Evolutionary conservation across 2,113 vertebrate genomes (phyloP).

Genomic region (Promerops cafer): DNA sequence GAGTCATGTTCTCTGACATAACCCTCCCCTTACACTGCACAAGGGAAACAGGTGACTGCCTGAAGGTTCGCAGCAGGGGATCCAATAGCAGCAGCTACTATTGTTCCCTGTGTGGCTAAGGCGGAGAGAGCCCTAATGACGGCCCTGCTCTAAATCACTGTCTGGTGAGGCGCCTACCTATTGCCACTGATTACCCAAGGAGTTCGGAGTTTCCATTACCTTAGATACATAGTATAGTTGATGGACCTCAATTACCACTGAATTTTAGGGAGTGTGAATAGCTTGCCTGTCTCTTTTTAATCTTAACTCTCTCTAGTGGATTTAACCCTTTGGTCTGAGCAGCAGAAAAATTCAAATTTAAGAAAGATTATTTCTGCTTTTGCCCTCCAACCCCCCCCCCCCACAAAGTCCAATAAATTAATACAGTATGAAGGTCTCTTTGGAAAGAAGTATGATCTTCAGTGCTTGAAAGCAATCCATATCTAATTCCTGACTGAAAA

Average conservation of each 20-base stretch:
- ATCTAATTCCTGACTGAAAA: neutral
- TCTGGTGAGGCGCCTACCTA: neutral
- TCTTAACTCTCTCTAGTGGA: neutral
- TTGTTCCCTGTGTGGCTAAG: neutral
- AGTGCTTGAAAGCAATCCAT: neutral
- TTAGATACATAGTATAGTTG: neutral
- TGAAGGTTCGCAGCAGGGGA: neutral
- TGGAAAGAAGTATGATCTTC: neutral
- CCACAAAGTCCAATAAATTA: neutral
- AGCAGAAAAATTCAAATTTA: neutral
- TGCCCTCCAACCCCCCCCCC: rapidly evolving
- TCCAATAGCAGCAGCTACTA: neutral
- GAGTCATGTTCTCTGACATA: neutral
- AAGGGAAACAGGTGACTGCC: neutral
- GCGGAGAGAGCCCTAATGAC: neutral
- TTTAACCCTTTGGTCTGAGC: neutral
- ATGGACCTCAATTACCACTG: neutral
- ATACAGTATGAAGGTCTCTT: neutral
- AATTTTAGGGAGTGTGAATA: neutral
- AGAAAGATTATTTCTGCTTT: neutral
- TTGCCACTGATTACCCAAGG: neutral
- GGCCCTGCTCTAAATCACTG: neutral
- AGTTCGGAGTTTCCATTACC: neutral
- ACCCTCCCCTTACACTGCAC: neutral
- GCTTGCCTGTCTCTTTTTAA: neutral